Base-by-base conservation (phyloP, 2,888 invertebrate species). In the Lepidonotus clava region DNA sequence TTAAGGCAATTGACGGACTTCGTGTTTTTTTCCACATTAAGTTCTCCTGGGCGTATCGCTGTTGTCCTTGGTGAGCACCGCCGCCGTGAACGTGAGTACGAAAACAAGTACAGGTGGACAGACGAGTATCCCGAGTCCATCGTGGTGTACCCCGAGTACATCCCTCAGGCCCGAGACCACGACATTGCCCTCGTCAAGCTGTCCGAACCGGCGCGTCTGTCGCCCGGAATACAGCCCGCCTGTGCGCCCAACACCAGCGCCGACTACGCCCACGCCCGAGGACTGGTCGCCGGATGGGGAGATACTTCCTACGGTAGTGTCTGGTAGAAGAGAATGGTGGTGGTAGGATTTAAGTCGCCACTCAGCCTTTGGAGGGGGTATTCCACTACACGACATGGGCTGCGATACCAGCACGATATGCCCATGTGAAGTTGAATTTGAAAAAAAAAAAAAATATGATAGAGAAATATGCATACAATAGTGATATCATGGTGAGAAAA, bases 251-350 rank as follows among this genome's bases (percentile, higher is more conserved):
- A 41, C 18, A 41, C 41, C 32, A 80, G 21, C 36, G 46, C 41
- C 46, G 14, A 21, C n/a, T 80, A 80, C 28, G 2, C 28, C 32
- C 24, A 32, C 28, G 32, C 18, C 6, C 6, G 21, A 0, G 80
- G 46, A 46, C 46, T 80, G 21, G 80, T 80, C 46, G 28, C 80
- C 4, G 80, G 80, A 14, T 80, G 80, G 80, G 80, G 80, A 5
- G 51, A 41, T 24, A 36, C 18, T 14, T 40, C 28, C 21, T 76
- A 21, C 14, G 36, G 76, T 76, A 76, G 36, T 24, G 56, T 11
- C 56, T 56, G 6, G n/a, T n/a, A n/a, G n/a, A n/a, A n/a, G n/a
- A n/a, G n/a, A n/a, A n/a, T n/a, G n/a, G n/a, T n/a, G n/a, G n/a
- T n/a, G n/a, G n/a, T n/a, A n/a, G n/a, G n/a, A n/a, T n/a, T n/a